phyloP scores from a whole-genome alignment of 2,888 invertebrate species.

The Pseudococcus longispinus region DNA sequence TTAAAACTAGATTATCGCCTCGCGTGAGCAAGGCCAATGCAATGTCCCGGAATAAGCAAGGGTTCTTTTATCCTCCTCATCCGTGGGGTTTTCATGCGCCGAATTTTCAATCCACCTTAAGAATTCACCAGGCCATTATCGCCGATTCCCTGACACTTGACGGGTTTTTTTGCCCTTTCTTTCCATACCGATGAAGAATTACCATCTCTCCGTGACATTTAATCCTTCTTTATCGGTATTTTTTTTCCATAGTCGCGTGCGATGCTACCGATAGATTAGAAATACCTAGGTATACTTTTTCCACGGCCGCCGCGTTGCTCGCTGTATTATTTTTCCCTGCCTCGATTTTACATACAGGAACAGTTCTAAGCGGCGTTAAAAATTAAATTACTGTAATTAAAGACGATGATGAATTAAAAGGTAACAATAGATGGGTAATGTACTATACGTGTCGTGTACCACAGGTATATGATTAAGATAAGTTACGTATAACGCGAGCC shows the following conservation, averaged over 20 bases:
- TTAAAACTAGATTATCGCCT: conserved; percentile 47
- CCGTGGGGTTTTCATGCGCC: neutral
- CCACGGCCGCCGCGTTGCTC: neutral
- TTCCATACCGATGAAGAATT: neutral
- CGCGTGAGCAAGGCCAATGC: conserved; percentile 48
- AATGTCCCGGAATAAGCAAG: conserved; percentile 23
- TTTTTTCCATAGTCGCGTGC: neutral
- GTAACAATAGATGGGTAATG: conserved; percentile 23
- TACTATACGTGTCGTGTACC: neutral
- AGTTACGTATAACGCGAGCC: neutral
- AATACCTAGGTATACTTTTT: neutral
- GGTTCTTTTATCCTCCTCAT: neutral
- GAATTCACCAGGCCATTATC: neutral
- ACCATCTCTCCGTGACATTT: neutral
- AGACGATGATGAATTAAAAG: conserved; percentile 20
- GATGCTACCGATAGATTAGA: neutral
- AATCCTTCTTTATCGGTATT: neutral
- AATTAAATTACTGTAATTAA: conserved; percentile 38
- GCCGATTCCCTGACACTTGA: neutral
- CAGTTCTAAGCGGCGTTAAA: neutral
- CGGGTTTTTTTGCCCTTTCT: neutral
- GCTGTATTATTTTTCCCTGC: neutral
- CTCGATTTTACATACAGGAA: neutral
- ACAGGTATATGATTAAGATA: neutral
- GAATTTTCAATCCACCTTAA: neutral